A percentile compares a stretch with the other conserved stretches of the same genome.
phyloP scores from a whole-genome alignment of 1,140 invertebrate genomes.

The Macrotrachela quadricornifera region DNA sequence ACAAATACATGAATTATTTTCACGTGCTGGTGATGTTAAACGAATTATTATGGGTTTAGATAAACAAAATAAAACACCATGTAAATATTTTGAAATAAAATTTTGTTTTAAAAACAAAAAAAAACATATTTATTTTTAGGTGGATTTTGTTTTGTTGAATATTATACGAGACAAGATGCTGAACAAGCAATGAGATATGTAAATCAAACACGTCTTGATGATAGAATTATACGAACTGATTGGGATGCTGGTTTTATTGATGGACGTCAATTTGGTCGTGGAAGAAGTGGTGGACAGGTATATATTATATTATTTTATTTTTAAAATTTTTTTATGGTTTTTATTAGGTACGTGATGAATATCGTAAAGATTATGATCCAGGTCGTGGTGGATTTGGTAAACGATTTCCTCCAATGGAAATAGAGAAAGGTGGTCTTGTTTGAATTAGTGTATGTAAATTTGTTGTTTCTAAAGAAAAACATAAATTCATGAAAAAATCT shows the following conservation, averaged over 20 bases:
- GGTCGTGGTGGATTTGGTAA: conserved; percentile 77
- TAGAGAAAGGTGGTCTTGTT: no score
- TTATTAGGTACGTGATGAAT: conserved; percentile 94
- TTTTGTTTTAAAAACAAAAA: no score
- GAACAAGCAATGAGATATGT: conserved; percentile 86
- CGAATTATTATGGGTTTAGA: conserved; percentile 93
- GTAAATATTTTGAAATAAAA: no score
- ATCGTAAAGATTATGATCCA: conserved; percentile 81
- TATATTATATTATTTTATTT: no score
- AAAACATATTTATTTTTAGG: no score
- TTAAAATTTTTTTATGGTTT: no score
- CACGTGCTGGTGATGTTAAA: conserved; percentile 79
- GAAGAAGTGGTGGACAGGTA: conserved; percentile 93
- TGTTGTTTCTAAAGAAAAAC: no score
- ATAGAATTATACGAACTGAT: conserved; percentile 84
- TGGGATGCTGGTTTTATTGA: conserved; percentile 98
- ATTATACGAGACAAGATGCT: conserved; percentile 64
- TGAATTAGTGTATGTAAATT: no score
- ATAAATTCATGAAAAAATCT: no score
- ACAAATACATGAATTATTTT: conserved; percentile 92
- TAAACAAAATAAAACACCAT: conserved; percentile 92
- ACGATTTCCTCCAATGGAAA: no score
- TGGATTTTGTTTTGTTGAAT: conserved; percentile 97
- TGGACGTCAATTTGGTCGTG: conserved; percentile 87
- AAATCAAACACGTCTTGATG: conserved; percentile 86